Percentiles rank a stretch among this genome's conserved stretches.
Evolutionary conservation across 1,140 invertebrate species (phyloP).

Genomic region (Myzus persicae): DNA sequence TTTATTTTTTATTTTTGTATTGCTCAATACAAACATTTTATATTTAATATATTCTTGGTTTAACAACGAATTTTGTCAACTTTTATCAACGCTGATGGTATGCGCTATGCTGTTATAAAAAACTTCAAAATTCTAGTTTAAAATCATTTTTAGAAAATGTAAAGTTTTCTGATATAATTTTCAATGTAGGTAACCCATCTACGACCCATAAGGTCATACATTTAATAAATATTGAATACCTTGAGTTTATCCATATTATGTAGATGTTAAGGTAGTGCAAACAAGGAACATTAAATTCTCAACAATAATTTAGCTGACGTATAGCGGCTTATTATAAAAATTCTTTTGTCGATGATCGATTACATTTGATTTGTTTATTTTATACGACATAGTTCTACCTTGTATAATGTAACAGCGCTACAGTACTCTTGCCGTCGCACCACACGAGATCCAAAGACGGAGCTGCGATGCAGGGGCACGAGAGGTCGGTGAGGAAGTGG

Average conservation of each 20-base stretch:
- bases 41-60: not conserved
- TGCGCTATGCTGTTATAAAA: not conserved
- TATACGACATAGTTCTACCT: not conserved
- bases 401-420: not conserved
- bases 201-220: not conserved
- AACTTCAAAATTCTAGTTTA: not conserved
- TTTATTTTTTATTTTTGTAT: not conserved
- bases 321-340: not conserved
- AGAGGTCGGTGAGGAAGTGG: not conserved
- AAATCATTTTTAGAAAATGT: not conserved
- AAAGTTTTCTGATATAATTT: not conserved
- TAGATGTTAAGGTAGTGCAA: too few species aligned
- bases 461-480: not conserved
- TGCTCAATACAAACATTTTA: too few species aligned
- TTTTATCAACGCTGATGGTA: not conserved
- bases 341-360: not conserved
- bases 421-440: not conserved
- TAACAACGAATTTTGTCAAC: not conserved
- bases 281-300: too few species aligned
- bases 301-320: not conserved
- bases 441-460: not conserved
- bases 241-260: not conserved
- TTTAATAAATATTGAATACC: not conserved
- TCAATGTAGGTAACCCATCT: not conserved
- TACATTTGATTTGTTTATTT: not conserved